Conservation (phyloP, 2,888 invertebrate genomes). For the Urechis unicinctus region DNA sequence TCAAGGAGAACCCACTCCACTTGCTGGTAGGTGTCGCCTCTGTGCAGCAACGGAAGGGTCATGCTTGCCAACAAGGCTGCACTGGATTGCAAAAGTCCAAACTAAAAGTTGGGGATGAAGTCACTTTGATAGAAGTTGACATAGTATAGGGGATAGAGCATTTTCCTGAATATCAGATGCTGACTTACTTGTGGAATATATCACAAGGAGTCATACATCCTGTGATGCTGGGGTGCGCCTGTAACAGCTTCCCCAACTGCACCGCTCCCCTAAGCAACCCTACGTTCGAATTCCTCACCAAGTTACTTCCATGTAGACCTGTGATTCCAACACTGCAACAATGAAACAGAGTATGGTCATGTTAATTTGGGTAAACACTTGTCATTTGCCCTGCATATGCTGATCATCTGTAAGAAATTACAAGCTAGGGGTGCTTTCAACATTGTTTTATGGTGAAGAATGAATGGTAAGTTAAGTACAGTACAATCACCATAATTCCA, state of each 20-base stretch:
- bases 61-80: slow-evolving; percentile 39
- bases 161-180: neutral
- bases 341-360: too few relatives aligned
- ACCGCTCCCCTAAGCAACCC: slow-evolving; percentile 39
- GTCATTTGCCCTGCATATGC: neutral
- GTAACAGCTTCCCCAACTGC: slow-evolving; percentile 35
- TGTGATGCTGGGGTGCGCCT: slow-evolving; percentile 26
- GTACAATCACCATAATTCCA: too few relatives aligned
- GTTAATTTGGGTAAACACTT: too few relatives aligned
- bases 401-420: too few relatives aligned
- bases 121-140: too few relatives aligned
- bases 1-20: slow-evolving; percentile 46
- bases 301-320: slow-evolving; percentile 21
- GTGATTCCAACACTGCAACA: neutral
- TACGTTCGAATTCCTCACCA: slow-evolving; percentile 36
- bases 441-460: too few relatives aligned
- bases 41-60: slow-evolving; percentile 31
- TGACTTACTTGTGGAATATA: slow-evolving; percentile 41
- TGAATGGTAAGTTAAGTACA: too few relatives aligned
- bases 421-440: too few relatives aligned
- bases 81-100: too few relatives aligned
- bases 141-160: neutral
- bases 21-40: slow-evolving; percentile 44
- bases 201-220: slow-evolving; percentile 35
- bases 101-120: too few relatives aligned